Evolutionary conservation across 2,888 invertebrate genomes (phyloP).

Genomic region (Eupsilia transversa): DNA sequence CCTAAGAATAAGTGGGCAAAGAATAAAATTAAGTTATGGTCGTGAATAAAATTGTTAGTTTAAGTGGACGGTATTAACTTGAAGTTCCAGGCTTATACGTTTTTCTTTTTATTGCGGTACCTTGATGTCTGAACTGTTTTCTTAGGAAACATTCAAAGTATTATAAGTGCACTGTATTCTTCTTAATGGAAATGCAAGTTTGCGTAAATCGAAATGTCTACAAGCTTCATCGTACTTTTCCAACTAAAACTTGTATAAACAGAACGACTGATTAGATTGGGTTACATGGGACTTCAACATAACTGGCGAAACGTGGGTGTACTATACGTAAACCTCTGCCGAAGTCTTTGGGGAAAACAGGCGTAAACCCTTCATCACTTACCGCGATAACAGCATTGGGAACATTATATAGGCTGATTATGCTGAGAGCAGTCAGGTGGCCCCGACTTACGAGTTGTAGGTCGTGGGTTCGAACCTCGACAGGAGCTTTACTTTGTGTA

Average conservation of each 20-base stretch:
- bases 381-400: no score
- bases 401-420: no score
- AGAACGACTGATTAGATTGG: background rate
- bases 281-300: no score
- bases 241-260: constrained; percentile 7
- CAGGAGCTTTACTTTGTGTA: no score
- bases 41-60: constrained; percentile 52
- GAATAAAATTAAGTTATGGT: constrained; percentile 59
- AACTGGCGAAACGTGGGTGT: no score
- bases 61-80: constrained; percentile 53
- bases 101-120: constrained; percentile 43
- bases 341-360: no score
- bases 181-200: constrained; percentile 38
- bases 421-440: no score
- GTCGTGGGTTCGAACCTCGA: no score
- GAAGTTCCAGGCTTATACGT: constrained; percentile 34
- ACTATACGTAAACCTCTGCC: no score
- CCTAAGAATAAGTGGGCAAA: constrained; percentile 63
- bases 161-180: constrained; percentile 14
- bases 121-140: constrained; percentile 25
- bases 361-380: no score
- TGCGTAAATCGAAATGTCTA: constrained; percentile 10
- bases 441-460: no score
- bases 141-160: background rate
- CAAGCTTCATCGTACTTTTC: background rate